Base-by-base conservation (phyloP, 30 jellyfish, hydroid and myxozoan genomes). In the Hydractinia echinata region DNA sequence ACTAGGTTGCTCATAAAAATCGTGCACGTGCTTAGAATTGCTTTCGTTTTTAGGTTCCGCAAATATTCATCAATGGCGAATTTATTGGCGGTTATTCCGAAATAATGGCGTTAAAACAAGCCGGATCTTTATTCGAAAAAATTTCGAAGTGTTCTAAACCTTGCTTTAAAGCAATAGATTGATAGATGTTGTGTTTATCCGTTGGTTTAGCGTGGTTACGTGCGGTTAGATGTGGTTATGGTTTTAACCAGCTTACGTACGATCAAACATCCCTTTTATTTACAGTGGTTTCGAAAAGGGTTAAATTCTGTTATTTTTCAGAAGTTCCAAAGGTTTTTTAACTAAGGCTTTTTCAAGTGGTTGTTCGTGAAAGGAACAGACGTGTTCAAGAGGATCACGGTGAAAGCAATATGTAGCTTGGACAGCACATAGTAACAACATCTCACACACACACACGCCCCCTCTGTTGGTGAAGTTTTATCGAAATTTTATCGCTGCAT, bases 11-110 rank as follows among this genome's bases (percentile, higher is more conserved):
- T 58, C 69, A 53, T 67, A 6, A 48, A 53, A 14, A 5, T 18
- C 19, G n/a, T 6, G 21, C 66, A 8, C 69, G 53, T 30, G 44
- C 44, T 30, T 2, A 30, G 44, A 30, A 30, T 30, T 30, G 44
- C 44, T 30, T 30, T 0, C 44, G 60, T 74, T 62, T 76, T 7
- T 68, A 88, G 96, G 96, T 91, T 15, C 97, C 97, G 55, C 97
- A 91, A 68, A 86, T 91, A 7, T 91, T 91, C 72, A 88, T 91
- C 51, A 91, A 91, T 86, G 95, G 95, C 10, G 48, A 51, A 5
- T 91, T 86, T 62, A 61, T 91, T 78, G 97, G 97, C 61, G 97
- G 97, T 4, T 91, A 85, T 71, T 5, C 96, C 52, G 97, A 91
- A 74, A 55, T 91, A 85, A 83, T 86, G 44, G 83, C 72, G 48